Conservation (phyloP, 2,113 vertebrate species). For the Pycnonotus jocosus region DNA sequence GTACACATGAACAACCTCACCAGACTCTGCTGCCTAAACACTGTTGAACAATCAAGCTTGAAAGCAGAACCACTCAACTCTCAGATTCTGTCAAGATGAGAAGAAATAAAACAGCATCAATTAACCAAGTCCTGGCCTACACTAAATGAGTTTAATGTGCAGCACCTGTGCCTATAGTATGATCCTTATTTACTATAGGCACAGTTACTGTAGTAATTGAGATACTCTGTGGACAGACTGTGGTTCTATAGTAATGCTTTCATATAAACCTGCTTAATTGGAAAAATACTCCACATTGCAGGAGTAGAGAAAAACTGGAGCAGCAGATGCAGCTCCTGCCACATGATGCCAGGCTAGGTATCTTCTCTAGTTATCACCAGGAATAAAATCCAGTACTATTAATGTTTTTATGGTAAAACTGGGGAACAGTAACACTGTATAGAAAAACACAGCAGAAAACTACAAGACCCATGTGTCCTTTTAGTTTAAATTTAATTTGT, state of each 20-base stretch:
- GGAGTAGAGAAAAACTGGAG: neutral
- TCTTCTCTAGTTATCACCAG: neutral
- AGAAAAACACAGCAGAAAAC: conserved; percentile 70
- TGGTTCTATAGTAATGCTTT: neutral
- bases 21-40: neutral
- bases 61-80: neutral
- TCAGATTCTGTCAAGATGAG: neutral
- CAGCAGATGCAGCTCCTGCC: neutral
- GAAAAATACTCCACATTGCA: neutral
- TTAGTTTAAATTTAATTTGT: conserved; percentile 91
- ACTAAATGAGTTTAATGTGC: neutral
- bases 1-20: neutral
- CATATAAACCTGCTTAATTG: neutral
- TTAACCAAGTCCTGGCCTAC: neutral
- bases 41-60: neutral
- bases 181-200: neutral
- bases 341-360: neutral
- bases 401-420: conserved; percentile 19
- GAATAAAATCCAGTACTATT: neutral
- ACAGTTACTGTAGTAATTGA: neutral
- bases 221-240: neutral
- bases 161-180: neutral
- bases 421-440: neutral
- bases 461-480: conserved; percentile 68
- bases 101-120: neutral